These are phyloP conservation scores for Catharus ustulatus DNA, from an alignment of 2,797 vertebrate genomes.

Conservation along the genomic window DNA sequence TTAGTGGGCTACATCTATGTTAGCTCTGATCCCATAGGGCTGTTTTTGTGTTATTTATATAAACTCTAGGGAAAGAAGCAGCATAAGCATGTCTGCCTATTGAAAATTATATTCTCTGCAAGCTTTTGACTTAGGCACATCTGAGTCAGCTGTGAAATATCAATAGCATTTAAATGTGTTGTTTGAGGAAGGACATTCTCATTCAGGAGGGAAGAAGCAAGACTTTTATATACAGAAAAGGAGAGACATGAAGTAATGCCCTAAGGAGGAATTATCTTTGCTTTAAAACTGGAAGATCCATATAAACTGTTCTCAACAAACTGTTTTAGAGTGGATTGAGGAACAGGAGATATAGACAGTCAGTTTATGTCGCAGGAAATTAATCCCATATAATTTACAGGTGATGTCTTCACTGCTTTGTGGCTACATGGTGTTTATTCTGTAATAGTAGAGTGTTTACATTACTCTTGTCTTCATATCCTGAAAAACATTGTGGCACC, in stretches of 20 bases:
- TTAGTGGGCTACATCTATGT: background rate
- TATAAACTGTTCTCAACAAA: background rate
- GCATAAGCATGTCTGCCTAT: background rate
- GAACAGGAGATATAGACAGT: background rate
- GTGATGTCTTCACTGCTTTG: slow-evolving; percentile 13
- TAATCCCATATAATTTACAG: background rate
- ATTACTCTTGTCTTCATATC: slow-evolving; percentile 35
- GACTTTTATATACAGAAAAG: background rate
- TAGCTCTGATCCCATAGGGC: background rate
- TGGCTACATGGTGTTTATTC: slow-evolving; percentile 24
- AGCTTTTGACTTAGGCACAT: background rate
- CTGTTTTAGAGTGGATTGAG: background rate
- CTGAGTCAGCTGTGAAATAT: slow-evolving; percentile 2
- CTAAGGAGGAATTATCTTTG: background rate
- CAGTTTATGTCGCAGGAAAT: slow-evolving; percentile 4
- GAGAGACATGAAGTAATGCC: background rate
- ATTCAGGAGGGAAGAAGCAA: background rate
- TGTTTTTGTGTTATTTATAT: background rate
- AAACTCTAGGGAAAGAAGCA: background rate
- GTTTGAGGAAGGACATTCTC: background rate
- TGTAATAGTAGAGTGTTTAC: slow-evolving; percentile 14
- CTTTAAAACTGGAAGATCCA: background rate
- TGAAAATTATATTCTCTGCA: background rate
- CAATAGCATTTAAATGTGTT: background rate
- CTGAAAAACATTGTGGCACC: slow-evolving; percentile 37